A percentile compares a stretch with the other conserved stretches of the same genome.
phyloP scores from a whole-genome alignment of 2,113 vertebrate species.

The Laterallus jamaicensis region DNA sequence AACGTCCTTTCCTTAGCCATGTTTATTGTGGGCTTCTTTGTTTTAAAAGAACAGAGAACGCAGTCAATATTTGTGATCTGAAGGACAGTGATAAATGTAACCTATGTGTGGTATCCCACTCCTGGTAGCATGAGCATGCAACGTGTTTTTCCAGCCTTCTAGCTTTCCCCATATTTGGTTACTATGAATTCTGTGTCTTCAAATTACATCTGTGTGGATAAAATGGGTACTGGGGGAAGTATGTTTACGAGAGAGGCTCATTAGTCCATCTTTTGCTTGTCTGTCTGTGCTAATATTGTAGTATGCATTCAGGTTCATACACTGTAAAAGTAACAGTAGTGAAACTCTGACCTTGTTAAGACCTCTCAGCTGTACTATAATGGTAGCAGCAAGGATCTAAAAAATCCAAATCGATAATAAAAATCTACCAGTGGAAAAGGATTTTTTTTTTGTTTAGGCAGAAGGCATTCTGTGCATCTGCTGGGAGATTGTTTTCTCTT shows the following conservation, averaged over 20 bases:
- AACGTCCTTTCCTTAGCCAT: not conserved
- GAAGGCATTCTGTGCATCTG: not conserved
- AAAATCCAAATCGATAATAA: not conserved
- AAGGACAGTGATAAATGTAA: not conserved
- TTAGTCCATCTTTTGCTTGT: not conserved
- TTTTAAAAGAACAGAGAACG: not conserved
- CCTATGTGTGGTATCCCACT: not conserved
- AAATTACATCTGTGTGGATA: accelerated
- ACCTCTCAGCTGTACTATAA: not conserved
- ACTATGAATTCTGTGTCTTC: not conserved
- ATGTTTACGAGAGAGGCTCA: not conserved
- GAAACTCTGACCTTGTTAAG: not conserved
- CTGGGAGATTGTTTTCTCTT: not conserved
- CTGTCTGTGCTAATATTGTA: not conserved
- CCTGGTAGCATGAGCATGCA: not conserved
- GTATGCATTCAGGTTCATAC: not conserved
- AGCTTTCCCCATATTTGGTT: not conserved
- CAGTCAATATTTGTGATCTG: not conserved
- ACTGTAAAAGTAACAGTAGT: not conserved
- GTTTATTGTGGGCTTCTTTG: not conserved
- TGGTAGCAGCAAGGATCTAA: not conserved
- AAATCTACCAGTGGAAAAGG: not conserved
- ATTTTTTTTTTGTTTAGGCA: not conserved
- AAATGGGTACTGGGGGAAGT: not conserved
- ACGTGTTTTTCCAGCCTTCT: not conserved